Evolutionary conservation across 2,888 invertebrate species (phyloP).

Genomic region (Gari tellinella): DNA sequence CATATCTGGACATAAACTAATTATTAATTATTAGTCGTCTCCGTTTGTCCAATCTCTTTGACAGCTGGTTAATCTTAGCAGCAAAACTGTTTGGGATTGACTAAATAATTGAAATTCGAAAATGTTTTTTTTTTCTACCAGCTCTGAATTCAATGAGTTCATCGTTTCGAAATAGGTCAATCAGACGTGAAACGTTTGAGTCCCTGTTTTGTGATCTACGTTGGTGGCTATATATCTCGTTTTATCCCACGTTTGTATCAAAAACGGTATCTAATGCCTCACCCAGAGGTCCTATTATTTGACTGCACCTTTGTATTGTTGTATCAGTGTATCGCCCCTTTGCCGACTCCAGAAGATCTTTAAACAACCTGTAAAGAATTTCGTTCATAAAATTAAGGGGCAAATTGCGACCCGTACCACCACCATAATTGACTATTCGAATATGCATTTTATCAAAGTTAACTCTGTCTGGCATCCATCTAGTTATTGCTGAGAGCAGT

Average conservation of each 20-base stretch:
- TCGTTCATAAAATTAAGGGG: conserved; percentile 59
- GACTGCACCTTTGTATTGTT: conserved; percentile 21
- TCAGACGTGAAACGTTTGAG: conserved; percentile 12
- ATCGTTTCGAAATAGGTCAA: conserved; percentile 1
- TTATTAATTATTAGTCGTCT: conserved; percentile 8
- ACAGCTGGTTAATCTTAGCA: conserved; percentile 14
- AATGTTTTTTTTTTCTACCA: conserved; percentile 23
- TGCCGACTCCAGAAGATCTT: conserved; percentile 29
- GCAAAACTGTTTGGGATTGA: conserved; percentile 24
- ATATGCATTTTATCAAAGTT: conserved; percentile 36
- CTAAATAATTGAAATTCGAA: conserved; percentile 8
- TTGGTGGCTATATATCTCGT: conserved; percentile 31
- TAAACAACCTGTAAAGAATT: conserved; percentile 50
- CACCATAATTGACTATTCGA: conserved; percentile 28
- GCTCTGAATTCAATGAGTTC: conserved; percentile 1
- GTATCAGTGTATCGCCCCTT: conserved; percentile 40
- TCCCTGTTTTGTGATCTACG: conserved; percentile 27
- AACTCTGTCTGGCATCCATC: conserved; percentile 46
- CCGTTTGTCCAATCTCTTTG: conserved; percentile 17
- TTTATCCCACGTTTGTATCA: conserved; percentile 22
- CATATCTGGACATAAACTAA: not conserved
- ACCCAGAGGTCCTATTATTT: conserved; percentile 27
- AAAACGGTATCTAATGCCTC: conserved; percentile 31
- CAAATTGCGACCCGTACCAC: conserved; percentile 55
- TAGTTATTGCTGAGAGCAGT: conserved; percentile 29